Base-by-base conservation (phyloP, 2,797 vertebrate species). In the Mus spretus region DNA sequence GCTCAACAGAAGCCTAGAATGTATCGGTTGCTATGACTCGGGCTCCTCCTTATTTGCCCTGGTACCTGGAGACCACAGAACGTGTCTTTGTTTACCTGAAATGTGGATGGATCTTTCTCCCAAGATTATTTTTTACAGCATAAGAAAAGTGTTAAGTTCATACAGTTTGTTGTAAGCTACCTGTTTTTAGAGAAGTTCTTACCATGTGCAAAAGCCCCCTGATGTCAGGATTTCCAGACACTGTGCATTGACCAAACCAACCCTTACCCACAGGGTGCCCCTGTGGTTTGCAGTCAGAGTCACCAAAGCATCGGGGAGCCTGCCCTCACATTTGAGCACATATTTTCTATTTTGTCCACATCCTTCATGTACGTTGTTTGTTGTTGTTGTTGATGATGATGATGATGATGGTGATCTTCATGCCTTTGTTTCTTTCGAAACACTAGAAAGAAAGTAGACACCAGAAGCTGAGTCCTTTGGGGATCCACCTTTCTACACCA, bases 121-220 rank as follows among this genome's bases (percentile, higher is more conserved):
- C 19, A 40, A 47, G 47, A 24, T 61, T 65, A 65, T 11, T 87
- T 50, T 95, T 94, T 88, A 8, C 31, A 94, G 77, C 26, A 53
- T 50, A 61, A 95, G 50, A 86, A 95, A 83, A 94, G 11, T n/a
- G 47, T 53, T 55, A 67, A 70, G n/a, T 67, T 28, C 59, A 81
- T 55, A 19, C 53, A 31, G 8, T 63, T 44, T 61, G 14, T 78
- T 40, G 10, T 50, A 47, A 61, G 70, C 22, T 75, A 82, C 53
- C 22, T 31, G 40, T 85, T 93, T 97, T 91, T 13, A 63, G 85
- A 67, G 81, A 47, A 19, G 63, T 50, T 44, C 15, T 31, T 26
- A 26, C 26, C 24, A 40, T 8, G 6, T 2, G 44, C 83, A 34
- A 44, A 63, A 47, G 37, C 8, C 78, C 78, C 26, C 24, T 10